These are phyloP conservation scores for Drepanosiphum platanoidis DNA, from an alignment of 2,888 invertebrate genomes.

Conservation along the genomic window DNA sequence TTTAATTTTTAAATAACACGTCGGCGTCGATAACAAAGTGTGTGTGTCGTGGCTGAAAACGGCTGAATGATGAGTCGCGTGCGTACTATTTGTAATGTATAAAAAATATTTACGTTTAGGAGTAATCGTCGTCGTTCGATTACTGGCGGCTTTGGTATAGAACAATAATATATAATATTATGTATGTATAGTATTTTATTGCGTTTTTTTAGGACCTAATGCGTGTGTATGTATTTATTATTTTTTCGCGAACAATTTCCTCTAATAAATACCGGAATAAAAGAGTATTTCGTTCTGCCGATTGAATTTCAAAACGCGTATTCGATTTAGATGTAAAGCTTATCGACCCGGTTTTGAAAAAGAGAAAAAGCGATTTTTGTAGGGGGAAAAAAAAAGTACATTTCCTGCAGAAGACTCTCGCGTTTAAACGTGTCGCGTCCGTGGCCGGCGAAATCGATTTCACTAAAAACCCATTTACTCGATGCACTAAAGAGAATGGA, in stretches of 20 bases:
- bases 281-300: slow-evolving; percentile 22
- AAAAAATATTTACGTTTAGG: not conserved
- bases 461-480: slow-evolving; percentile 52
- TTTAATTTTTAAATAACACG: not conserved
- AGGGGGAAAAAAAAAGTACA: slow-evolving; percentile 19
- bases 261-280: slow-evolving; percentile 6
- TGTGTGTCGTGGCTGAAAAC: no score
- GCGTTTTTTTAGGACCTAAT: not conserved
- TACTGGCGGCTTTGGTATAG: not conserved
- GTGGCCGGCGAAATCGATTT: slow-evolving; percentile 53
- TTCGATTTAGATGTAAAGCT: slow-evolving; percentile 40
- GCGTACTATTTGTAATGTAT: not conserved
- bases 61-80: not conserved
- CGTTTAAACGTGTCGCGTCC: slow-evolving; percentile 23
- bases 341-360: slow-evolving; percentile 9
- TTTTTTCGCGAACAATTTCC: slow-evolving; percentile 16
- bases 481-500: slow-evolving; percentile 38
- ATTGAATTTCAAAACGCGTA: slow-evolving; percentile 33
- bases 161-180: no score
- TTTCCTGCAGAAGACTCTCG: not conserved
- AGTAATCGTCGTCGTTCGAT: not conserved
- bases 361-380: slow-evolving; percentile 29
- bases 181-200: not conserved
- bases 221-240: not conserved
- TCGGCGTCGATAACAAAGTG: no score